phyloP scores from a whole-genome alignment of 2,888 invertebrate genomes.

The Oligia latruncula region DNA sequence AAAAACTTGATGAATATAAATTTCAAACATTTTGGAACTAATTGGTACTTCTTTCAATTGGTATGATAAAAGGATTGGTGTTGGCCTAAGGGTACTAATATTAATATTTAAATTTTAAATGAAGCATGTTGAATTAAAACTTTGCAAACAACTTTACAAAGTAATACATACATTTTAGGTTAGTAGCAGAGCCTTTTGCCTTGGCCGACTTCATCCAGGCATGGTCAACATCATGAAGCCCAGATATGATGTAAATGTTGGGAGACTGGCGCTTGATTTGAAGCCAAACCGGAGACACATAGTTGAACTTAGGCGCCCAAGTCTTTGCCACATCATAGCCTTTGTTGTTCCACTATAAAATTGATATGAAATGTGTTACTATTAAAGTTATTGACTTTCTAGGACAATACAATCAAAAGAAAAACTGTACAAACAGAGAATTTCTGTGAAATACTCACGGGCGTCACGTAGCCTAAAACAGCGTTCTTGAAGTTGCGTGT shows the following conservation, averaged over 20 bases:
- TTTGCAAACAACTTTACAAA: neutral
- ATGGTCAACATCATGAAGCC: conserved; percentile 95
- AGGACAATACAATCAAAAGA: neutral
- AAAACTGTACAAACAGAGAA: neutral
- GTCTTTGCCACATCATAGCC: conserved; percentile 98
- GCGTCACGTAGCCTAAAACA: conserved; percentile 97
- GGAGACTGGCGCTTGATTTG: conserved; percentile 93
- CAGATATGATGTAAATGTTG: conserved; percentile 92
- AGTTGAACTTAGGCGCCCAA: conserved; percentile 96
- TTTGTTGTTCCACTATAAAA: conserved; percentile 96
- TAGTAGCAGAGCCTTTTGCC: conserved; percentile 88
- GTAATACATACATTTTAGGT: conserved; percentile 89
- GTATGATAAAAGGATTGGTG: neutral
- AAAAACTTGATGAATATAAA: neutral
- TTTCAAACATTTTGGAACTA: neutral
- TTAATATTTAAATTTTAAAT: neutral
- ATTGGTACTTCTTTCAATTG: neutral
- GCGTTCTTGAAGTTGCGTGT: conserved; percentile 92
- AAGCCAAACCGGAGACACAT: conserved; percentile 98
- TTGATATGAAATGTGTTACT: neutral
- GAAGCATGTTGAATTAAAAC: neutral
- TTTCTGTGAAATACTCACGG: conserved; percentile 86
- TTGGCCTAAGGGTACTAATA: neutral
- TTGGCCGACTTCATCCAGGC: conserved; percentile 95
- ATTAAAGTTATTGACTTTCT: neutral